Conservation (phyloP, 2,888 invertebrate species). For the Lamellibrachia satsuma region DNA sequence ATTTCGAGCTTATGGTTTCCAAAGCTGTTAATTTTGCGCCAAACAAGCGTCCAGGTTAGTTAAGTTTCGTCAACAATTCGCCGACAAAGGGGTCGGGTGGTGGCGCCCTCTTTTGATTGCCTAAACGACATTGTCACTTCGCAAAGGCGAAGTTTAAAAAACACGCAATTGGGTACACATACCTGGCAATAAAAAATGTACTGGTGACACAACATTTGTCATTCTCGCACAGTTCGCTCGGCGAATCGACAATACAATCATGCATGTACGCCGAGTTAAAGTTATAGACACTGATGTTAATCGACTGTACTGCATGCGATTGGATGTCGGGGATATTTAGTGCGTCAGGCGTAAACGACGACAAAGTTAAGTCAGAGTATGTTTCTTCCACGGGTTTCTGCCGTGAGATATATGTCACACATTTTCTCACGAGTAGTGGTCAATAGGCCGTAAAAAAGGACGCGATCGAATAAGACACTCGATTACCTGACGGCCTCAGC, state of each 20-base stretch:
- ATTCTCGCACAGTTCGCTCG: background rate
- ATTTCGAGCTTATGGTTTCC: background rate
- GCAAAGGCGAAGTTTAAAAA: background rate
- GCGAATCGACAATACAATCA: background rate
- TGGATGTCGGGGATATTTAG: background rate
- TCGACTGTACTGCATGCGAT: background rate
- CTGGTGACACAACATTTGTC: background rate
- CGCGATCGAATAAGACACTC: background rate
- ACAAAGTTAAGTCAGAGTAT: background rate
- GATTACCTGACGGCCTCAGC: background rate
- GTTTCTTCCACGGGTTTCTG: background rate
- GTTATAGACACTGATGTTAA: background rate
- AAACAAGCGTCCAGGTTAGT: constrained; percentile 10
- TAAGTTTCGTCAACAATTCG: background rate
- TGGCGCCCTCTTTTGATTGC: background rate
- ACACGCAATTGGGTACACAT: background rate
- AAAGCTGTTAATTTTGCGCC: background rate
- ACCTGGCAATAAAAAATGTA: background rate
- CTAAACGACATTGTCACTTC: background rate
- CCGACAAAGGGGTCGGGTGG: background rate
- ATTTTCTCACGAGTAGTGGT: background rate
- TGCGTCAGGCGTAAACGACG: too few species aligned
- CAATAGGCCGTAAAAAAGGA: background rate
- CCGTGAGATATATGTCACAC: background rate
- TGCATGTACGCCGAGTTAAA: background rate